Base-by-base conservation (phyloP, 2,797 vertebrate genomes). In the Gallinago solitaria region DNA sequence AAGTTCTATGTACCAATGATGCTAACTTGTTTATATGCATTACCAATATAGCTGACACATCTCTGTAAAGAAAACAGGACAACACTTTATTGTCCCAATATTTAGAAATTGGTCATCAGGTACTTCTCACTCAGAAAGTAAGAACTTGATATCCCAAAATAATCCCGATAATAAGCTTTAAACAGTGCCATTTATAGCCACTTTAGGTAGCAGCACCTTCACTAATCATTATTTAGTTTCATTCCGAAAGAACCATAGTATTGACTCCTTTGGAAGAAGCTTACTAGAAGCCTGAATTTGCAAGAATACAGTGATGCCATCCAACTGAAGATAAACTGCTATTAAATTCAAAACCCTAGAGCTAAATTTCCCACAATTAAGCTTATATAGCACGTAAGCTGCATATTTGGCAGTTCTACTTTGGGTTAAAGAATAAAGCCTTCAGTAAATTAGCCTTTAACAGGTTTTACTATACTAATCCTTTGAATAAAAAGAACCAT, bases 311-410 rank as follows among this genome's bases (percentile, higher is more conserved):
- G 2, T 21, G 75, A 48, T 82, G 43, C 30, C 80, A 79, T 75
- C 37, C 54, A 87, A 75, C 24, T 69, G 48, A 93, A 89, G 43
- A 56, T 7, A 84, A 90, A 60, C 30, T 35, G 28, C 35, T 73
- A 79, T 14, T 70, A 76, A 82, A 84, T 69, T 74, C 47, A 84
- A 81, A 84, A 79, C 5, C 10, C 63, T 18, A 84, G 41, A 90
- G 80, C 21, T 51, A 73, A 73, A 82, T 84, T 95, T 95, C 67
- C 63, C 47, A 25, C 60, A 91, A 88, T 76, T 70, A 90, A 82
- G 43, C n/a, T 90, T 67, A 90, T 41, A 23, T 67, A 88, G 86
- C 78, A 64, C 1, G 23, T 75, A 83, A 85, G 45, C 68, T 68
- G 78, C 33, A 11, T 50, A 88, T 67, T 53, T 82, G 74, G 74